Percentiles rank a stretch among this genome's conserved stretches.
Conservation (phyloP, 2,113 vertebrate species). For the Melospiza melodia region DNA sequence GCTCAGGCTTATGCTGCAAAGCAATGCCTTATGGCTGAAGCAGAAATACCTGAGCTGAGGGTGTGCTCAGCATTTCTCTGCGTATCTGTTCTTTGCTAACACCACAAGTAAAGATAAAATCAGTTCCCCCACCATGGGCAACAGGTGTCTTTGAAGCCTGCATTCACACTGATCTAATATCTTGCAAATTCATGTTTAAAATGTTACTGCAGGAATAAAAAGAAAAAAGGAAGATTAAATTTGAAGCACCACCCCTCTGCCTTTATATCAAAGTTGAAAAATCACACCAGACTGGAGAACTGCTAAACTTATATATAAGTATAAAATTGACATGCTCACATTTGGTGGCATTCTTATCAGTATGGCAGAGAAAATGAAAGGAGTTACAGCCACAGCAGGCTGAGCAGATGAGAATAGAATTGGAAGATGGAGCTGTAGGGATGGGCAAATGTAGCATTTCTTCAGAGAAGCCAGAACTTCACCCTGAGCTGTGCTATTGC, state of each 20-base stretch:
- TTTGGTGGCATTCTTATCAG: neutral
- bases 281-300: neutral
- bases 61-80: neutral
- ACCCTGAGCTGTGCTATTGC: neutral
- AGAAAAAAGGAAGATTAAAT: neutral
- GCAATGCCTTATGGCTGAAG: neutral
- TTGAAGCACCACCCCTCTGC: neutral
- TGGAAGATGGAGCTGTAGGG: neutral
- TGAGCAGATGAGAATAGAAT: neutral
- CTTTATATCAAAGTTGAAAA: neutral
- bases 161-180: rapidly evolving
- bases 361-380: neutral
- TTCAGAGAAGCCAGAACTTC: neutral
- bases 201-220: neutral
- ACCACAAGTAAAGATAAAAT: neutral
- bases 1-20: neutral
- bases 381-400: neutral
- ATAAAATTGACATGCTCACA: neutral
- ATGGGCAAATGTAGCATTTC: neutral
- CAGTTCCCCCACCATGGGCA: neutral
- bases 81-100: neutral
- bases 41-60: neutral
- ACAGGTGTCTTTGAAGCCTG: neutral
- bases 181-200: neutral
- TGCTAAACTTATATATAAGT: neutral